Percentiles rank a stretch among this genome's conserved stretches.
Conservation (phyloP, 2,797 vertebrate genomes). For the Distichodus sexfasciatus region DNA sequence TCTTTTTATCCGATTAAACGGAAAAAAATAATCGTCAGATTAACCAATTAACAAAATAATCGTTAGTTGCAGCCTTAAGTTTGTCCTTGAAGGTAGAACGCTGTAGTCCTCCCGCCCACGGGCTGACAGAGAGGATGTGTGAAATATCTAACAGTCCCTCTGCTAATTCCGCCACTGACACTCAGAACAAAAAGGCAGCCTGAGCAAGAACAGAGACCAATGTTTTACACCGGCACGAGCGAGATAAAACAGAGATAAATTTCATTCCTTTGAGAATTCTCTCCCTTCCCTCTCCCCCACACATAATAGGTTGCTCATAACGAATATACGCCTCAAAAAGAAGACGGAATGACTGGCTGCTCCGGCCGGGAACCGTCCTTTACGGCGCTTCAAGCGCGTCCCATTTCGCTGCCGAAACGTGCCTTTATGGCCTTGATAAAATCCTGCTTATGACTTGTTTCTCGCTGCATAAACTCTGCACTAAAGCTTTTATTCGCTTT, state of each 20-base stretch:
- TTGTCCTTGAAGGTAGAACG: constrained; percentile 23
- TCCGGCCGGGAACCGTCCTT: constrained; percentile 36
- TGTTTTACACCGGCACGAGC: constrained; percentile 22
- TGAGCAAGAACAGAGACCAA: constrained; percentile 15
- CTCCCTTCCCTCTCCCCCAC: neutral
- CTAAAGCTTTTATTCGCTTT: constrained; percentile 68
- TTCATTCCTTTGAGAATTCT: constrained; percentile 34
- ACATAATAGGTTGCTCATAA: constrained; percentile 34
- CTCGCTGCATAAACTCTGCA: constrained; percentile 59
- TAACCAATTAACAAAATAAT: too few species aligned
- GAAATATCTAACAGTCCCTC: constrained; percentile 10
- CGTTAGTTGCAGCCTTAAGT: too few species aligned
- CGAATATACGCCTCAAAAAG: constrained; percentile 27
- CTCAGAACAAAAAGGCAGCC: constrained; percentile 2
- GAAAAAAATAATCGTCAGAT: too few species aligned
- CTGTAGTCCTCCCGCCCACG: neutral
- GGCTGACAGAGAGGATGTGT: too few species aligned
- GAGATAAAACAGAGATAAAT: constrained; percentile 32
- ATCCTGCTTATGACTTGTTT: constrained; percentile 61
- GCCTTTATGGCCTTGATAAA: constrained; percentile 72
- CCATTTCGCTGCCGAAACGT: constrained; percentile 63
- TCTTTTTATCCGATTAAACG: too few species aligned
- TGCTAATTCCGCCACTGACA: neutral
- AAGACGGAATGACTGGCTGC: constrained; percentile 45
- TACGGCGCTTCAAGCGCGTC: constrained; percentile 59